Evolutionary conservation across 1,140 invertebrate genomes (phyloP).

Genomic region (Bombus pyrosoma): DNA sequence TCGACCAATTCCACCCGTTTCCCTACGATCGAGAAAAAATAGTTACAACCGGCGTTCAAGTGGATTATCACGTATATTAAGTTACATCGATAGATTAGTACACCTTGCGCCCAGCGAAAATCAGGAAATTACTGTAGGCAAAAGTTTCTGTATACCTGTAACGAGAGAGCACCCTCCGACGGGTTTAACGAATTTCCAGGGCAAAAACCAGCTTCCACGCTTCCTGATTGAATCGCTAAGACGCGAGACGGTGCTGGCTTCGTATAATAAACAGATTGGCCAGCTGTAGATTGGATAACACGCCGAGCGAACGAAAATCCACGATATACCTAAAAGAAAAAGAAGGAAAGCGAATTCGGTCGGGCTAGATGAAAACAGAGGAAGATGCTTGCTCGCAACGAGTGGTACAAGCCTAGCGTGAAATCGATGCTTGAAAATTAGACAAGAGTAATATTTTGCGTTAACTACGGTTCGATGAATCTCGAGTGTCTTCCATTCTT

Average conservation of each 20-base stretch:
- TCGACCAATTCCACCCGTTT: slow-evolving; percentile 5
- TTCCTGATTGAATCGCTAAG: slow-evolving; percentile 50
- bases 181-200: slow-evolving; percentile 23
- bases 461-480: background rate
- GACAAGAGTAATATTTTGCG: background rate
- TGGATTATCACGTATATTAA: slow-evolving; percentile 12
- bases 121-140: slow-evolving; percentile 20
- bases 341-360: background rate
- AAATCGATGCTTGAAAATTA: background rate
- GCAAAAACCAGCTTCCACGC: background rate
- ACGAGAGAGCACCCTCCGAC: background rate
- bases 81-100: background rate
- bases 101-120: background rate
- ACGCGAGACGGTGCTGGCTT: slow-evolving; percentile 12
- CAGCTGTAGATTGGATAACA: slow-evolving; percentile 15
- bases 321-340: background rate
- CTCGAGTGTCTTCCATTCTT: background rate
- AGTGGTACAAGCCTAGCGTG: background rate
- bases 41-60: background rate
- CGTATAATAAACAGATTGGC: slow-evolving; percentile 31
- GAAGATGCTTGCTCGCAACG: background rate
- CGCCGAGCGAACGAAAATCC: slow-evolving; percentile 13
- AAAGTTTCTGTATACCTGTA: slow-evolving; percentile 5
- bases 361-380: background rate
- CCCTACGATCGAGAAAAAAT: background rate